phyloP scores from a whole-genome alignment of 2,113 vertebrate species.

The Anguilla rostrata region DNA sequence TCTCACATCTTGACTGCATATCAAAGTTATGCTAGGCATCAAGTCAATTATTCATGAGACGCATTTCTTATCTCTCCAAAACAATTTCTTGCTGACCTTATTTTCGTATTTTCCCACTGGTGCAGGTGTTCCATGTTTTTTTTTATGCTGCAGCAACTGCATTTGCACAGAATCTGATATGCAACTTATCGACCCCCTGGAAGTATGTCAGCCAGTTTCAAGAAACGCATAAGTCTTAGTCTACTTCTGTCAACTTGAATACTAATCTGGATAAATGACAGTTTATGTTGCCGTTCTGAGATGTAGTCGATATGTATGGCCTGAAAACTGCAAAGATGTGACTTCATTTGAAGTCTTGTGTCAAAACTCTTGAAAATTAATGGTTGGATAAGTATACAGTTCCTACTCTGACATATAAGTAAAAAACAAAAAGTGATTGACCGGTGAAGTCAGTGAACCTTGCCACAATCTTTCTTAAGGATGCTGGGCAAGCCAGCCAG shows the following conservation, averaged over 20 bases:
- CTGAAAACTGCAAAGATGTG: neutral
- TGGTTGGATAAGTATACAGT: neutral
- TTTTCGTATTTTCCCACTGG: conserved; percentile 27
- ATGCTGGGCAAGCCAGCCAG: too few relatives aligned
- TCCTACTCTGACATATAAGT: neutral
- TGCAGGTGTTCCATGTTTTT: conserved; percentile 24
- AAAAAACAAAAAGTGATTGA: neutral
- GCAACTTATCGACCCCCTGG: conserved; percentile 55
- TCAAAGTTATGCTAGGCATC: conserved; percentile 32
- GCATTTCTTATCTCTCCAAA: conserved; percentile 24
- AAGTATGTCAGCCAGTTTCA: conserved; percentile 51
- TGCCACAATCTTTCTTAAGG: too few relatives aligned
- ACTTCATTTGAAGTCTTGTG: neutral
- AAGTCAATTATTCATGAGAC: conserved; percentile 46
- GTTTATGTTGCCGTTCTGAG: neutral
- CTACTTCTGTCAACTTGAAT: neutral
- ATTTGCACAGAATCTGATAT: conserved; percentile 36
- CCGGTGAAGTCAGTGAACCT: neutral
- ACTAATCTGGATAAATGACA: neutral
- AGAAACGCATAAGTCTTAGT: neutral
- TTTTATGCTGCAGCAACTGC: conserved; percentile 7
- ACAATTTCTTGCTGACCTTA: conserved; percentile 25
- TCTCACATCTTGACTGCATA: conserved; percentile 44
- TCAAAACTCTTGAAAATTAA: neutral
- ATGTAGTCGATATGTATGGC: neutral